A percentile compares a stretch with the other conserved stretches of the same genome.
Conservation (phyloP, 2,113 vertebrate species). For the Lasiurus borealis region DNA sequence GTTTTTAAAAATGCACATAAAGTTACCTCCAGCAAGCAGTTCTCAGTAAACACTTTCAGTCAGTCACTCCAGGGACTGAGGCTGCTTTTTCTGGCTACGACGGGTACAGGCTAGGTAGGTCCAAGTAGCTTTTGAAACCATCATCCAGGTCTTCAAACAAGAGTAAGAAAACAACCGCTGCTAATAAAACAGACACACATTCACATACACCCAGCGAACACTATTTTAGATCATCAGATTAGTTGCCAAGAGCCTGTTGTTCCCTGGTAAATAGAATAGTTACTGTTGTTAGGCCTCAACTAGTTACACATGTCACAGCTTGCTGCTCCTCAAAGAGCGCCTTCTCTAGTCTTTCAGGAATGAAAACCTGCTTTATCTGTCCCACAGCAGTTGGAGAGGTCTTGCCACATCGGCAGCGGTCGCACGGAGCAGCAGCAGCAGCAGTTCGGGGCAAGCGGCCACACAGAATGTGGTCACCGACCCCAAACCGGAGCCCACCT, state of each 20-base stretch:
- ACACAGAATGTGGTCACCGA: too few relatives aligned
- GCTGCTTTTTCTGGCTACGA: not conserved
- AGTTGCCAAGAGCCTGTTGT: conserved; percentile 47
- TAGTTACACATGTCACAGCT: conserved; percentile 55
- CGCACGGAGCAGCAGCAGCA: too few relatives aligned
- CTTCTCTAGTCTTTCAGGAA: conserved; percentile 53
- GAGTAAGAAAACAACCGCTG: conserved; percentile 44
- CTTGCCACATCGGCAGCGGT: conserved; percentile 67
- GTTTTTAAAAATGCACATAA: not conserved
- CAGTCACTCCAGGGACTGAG: not conserved
- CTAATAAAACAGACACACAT: conserved; percentile 45
- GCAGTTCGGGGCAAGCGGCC: not conserved
- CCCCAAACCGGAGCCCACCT: conserved; percentile 21
- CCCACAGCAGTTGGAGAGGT: conserved; percentile 37
- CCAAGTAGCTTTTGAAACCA: conserved; percentile 54
- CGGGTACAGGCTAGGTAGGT: not conserved
- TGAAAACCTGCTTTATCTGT: conserved; percentile 52
- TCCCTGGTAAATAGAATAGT: conserved; percentile 67
- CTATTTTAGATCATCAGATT: not conserved
- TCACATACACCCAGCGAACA: not conserved
- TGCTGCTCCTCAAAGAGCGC: conserved; percentile 50
- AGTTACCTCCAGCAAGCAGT: not conserved
- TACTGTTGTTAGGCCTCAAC: conserved; percentile 69
- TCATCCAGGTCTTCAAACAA: conserved; percentile 63
- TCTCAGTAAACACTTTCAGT: conserved; percentile 23